Conservation (phyloP, 2,797 vertebrate species). For the Euphonia xanthogaster region DNA sequence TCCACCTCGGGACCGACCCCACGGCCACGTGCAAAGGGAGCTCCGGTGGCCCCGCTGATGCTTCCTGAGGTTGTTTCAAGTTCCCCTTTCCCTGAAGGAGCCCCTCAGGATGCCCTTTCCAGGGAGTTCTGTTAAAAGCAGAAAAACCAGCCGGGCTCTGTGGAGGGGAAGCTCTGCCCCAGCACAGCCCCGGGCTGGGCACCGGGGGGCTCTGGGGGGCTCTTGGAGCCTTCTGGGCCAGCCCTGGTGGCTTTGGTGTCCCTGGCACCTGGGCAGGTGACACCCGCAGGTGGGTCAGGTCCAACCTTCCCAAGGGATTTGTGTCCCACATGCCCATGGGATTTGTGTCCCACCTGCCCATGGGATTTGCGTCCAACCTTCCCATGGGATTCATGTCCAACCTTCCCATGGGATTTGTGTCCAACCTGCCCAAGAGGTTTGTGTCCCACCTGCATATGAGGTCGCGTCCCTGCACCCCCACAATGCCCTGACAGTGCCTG, state of each 20-base stretch:
- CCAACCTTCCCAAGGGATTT: too few species aligned
- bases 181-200: background rate
- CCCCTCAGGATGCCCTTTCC: background rate
- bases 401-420: rapidly evolving
- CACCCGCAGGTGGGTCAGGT: too few species aligned
- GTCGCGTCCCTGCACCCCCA: background rate
- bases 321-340: rapidly evolving
- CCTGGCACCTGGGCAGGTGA: background rate
- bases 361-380: rapidly evolving
- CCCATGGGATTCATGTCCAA: background rate
- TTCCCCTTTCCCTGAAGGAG: background rate
- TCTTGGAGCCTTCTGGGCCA: rapidly evolving
- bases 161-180: background rate
- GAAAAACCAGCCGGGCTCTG: background rate
- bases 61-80: background rate
- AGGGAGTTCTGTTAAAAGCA: rapidly evolving
- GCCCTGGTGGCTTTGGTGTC: background rate
- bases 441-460: rapidly evolving
- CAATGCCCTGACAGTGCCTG: background rate
- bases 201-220: background rate
- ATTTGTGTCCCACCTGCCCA: rapidly evolving
- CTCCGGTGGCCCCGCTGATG: background rate
- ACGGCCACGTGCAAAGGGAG: background rate
- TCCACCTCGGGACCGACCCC: background rate
- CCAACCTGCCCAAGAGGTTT: rapidly evolving